phyloP scores from a whole-genome alignment of 2,888 invertebrate genomes.

The Drosophila birchii region DNA sequence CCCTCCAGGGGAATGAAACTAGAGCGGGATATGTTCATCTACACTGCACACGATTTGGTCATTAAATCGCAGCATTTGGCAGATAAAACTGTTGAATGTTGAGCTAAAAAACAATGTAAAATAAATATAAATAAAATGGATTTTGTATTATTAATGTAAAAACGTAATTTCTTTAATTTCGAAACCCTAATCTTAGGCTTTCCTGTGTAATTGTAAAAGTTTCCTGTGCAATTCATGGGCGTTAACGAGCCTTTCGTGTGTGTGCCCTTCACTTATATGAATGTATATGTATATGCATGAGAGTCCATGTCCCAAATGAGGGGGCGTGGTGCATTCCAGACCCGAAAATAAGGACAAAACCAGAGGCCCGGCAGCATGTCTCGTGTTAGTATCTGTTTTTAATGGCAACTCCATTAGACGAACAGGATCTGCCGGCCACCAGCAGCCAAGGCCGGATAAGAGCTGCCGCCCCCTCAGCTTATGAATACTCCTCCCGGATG shows the following conservation, averaged over 20 bases:
- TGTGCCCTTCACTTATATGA: slow-evolving; percentile 2
- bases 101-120: not conserved
- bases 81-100: not conserved
- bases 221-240: slow-evolving; percentile 28
- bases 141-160: not conserved
- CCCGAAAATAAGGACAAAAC: slow-evolving; percentile 16
- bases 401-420: slow-evolving; percentile 70
- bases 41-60: slow-evolving; percentile 1
- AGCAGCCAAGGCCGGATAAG: slow-evolving; percentile 33
- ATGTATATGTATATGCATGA: slow-evolving; percentile 1
- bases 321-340: slow-evolving; percentile 53
- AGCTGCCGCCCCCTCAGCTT: slow-evolving; percentile 44
- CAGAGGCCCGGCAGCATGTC: slow-evolving; percentile 28
- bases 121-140: not conserved
- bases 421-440: slow-evolving; percentile 30
- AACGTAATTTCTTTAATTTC: not conserved
- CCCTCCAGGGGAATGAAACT: slow-evolving; percentile 28
- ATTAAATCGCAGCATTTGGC: not conserved
- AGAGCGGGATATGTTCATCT: slow-evolving; percentile 7
- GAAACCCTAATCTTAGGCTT: not conserved
- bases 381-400: slow-evolving; percentile 61
- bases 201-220: not conserved
- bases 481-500: slow-evolving; percentile 64
- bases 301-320: slow-evolving; percentile 49
- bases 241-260: slow-evolving; percentile 39